A percentile compares a stretch with the other conserved stretches of the same genome.
phyloP scores from a whole-genome alignment of 2,113 vertebrate species.

The Gorilla gorilla region DNA sequence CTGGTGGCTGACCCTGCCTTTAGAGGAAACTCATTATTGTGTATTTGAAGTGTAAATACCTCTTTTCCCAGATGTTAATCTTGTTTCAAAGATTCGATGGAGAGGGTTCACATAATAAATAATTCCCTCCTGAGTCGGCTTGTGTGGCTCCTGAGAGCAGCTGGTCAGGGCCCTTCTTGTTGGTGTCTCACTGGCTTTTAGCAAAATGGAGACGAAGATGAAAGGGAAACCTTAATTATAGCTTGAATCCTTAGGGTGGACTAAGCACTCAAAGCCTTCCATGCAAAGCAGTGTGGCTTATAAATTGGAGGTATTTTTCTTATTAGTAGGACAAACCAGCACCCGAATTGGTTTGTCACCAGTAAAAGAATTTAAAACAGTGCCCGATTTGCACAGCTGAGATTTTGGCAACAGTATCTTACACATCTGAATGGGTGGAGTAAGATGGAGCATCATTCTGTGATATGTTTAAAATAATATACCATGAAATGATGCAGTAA shows the following conservation, averaged over 20 bases:
- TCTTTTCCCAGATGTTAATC: background rate
- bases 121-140: background rate
- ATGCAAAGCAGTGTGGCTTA: background rate
- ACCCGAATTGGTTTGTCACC: background rate
- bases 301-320: background rate
- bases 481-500: fast-evolving
- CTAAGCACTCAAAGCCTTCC: background rate
- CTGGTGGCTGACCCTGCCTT: background rate
- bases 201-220: background rate
- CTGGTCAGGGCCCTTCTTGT: background rate
- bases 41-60: background rate
- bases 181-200: background rate
- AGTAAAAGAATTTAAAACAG: background rate
- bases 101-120: background rate
- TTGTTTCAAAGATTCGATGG: background rate
- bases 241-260: background rate
- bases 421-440: background rate
- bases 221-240: background rate
- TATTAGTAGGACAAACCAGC: background rate
- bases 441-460: background rate
- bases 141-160: too few species aligned
- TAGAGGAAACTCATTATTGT: background rate
- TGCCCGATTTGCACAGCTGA: background rate
- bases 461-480: background rate
- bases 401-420: background rate